Evolutionary conservation across 2,113 vertebrate genomes (phyloP).

Genomic region (Oceanites oceanicus): DNA sequence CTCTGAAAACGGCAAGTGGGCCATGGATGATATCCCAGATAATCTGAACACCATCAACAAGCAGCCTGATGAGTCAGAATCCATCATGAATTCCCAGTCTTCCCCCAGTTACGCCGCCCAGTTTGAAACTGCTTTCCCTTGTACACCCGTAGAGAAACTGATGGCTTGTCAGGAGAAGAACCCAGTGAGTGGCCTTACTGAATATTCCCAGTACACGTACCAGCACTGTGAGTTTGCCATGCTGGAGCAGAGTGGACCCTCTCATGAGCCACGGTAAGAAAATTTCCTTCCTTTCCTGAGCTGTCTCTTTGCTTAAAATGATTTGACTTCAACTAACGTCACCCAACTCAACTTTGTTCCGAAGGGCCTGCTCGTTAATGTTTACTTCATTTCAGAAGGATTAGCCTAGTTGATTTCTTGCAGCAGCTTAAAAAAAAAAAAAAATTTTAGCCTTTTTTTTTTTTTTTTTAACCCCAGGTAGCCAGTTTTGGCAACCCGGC

Average conservation of each 20-base stretch:
- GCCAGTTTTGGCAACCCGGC: neutral
- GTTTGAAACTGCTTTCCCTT: slow-evolving; percentile 41
- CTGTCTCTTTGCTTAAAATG: neutral
- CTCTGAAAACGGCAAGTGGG: slow-evolving; percentile 81
- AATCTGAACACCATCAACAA: slow-evolving; percentile 82
- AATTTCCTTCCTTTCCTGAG: neutral
- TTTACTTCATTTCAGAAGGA: neutral
- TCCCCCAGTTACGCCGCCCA: slow-evolving; percentile 44
- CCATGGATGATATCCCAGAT: slow-evolving; percentile 89
- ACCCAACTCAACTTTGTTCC: fast-evolving
- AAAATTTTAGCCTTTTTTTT: too few species aligned
- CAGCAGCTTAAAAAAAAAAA: neutral
- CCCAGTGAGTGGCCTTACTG: slow-evolving; percentile 92
- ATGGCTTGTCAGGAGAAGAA: slow-evolving; percentile 90
- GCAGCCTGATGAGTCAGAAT: neutral
- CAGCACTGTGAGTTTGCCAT: slow-evolving; percentile 90
- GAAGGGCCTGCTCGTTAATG: fast-evolving
- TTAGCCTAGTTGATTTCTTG: neutral
- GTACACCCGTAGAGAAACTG: slow-evolving; percentile 79
- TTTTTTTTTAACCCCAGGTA: neutral
- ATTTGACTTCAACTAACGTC: neutral
- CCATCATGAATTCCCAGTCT: slow-evolving; percentile 68
- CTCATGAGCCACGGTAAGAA: slow-evolving; percentile 91
- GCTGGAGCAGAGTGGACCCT: slow-evolving; percentile 90
- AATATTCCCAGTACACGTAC: slow-evolving; percentile 90